A percentile compares a stretch with the other conserved stretches of the same genome.
Conservation (phyloP, 53 echinoderm and acorn worm species). For the Glandiceps talaboti region DNA sequence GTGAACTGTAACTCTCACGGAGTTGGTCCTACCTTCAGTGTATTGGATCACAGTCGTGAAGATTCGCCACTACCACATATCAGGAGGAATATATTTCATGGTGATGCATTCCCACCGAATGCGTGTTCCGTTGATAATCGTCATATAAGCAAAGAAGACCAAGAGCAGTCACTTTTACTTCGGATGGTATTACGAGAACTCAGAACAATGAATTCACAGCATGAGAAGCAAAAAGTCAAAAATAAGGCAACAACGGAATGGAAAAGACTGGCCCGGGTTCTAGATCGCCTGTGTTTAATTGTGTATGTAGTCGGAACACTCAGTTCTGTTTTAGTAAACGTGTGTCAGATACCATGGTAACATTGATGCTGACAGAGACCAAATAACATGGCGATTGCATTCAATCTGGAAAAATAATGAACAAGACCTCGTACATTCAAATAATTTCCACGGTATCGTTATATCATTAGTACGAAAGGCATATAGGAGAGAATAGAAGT, state of each 20-base stretch:
- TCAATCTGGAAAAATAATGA: no score
- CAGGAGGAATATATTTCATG: background rate
- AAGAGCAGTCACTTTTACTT: background rate
- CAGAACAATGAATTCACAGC: background rate
- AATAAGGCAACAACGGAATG: constrained; percentile 23
- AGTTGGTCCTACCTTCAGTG: background rate
- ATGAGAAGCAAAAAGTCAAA: background rate
- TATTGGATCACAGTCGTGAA: background rate
- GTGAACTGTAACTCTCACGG: background rate
- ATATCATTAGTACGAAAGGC: no score
- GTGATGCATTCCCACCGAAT: background rate
- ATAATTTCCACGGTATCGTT: no score
- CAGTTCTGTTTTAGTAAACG: background rate
- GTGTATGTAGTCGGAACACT: constrained; percentile 51
- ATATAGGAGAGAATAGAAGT: no score
- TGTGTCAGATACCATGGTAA: background rate
- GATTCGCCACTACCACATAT: background rate
- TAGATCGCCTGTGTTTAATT: constrained; percentile 63
- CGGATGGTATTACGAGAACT: background rate
- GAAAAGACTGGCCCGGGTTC: constrained; percentile 55
- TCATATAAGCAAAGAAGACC: background rate
- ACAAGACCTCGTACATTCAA: no score
- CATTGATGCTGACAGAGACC: no score
- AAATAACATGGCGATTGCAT: no score
- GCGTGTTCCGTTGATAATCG: background rate